phyloP scores from a whole-genome alignment of 2,113 vertebrate species.

The Alethe diademata region DNA sequence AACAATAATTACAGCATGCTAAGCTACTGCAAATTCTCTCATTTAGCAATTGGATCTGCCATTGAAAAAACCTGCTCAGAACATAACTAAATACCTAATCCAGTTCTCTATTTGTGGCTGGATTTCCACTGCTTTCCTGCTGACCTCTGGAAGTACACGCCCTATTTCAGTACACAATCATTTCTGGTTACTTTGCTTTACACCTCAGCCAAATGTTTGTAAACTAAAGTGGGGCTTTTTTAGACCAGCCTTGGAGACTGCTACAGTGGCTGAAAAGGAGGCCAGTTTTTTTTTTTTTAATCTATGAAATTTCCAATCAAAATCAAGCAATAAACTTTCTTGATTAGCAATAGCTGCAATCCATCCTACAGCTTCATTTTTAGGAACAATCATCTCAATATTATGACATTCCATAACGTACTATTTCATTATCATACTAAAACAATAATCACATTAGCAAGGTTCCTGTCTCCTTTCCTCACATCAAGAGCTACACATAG shows the following conservation, averaged over 20 bases:
- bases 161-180: background rate
- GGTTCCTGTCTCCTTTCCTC: conserved; percentile 34
- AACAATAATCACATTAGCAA: conserved; percentile 55
- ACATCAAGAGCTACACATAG: background rate
- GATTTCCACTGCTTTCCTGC: background rate
- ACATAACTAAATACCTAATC: background rate
- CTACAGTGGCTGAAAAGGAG: background rate
- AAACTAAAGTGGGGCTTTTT: background rate
- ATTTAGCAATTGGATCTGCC: background rate
- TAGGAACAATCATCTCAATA: background rate
- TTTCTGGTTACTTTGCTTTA: background rate
- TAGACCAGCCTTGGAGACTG: background rate
- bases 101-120: background rate
- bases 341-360: conserved; percentile 38
- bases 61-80: background rate
- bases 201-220: background rate
- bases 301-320: background rate
- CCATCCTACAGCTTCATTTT: background rate
- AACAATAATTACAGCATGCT: background rate
- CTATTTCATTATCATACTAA: conserved; percentile 38
- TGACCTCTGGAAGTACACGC: background rate
- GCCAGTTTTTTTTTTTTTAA: background rate
- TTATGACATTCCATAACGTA: background rate
- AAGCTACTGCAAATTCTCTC: background rate
- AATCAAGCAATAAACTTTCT: background rate